Evolutionary conservation across 2,113 vertebrate species (phyloP), one percentile per base, ranked within the genome.

Genomic region (Lampris megalopsis): DNA sequence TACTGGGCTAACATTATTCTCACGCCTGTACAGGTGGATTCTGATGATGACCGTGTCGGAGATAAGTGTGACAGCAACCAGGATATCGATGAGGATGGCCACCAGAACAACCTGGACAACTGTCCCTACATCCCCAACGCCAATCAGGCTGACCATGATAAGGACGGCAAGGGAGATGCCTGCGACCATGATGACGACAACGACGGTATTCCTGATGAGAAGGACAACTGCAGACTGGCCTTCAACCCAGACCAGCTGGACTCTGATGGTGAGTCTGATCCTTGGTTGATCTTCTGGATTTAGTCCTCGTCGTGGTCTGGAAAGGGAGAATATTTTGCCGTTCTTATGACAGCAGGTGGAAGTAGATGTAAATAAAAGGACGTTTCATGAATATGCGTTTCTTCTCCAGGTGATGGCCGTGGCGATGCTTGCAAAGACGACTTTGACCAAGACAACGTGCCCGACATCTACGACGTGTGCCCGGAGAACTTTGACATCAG

Each of bases 61-160:
- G 98, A 99, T 73, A 93, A 96, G 54, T 99, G 98, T 41, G 98
- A 99, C 92, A 98, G 94, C 86, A 99, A 99, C 86, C 96, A 99
- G 88, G 98, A 99, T 80, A 99, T 99, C n/a, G 98, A 99, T 76
- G 98, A 99, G 85, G 98, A 99, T 4, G 98, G 98, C 58, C 98
- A 99, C 91, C 98, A 99, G 91, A 99, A 99, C 94, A 99, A 99
- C 74, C 92, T 99, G 86, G 98, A 99, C 94, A 99, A 99, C 88
- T 99, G 98, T 63, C 98, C 98, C 2, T 99, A 99, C 56, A 97
- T 99, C 78, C 95, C 98, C 43, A 99, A 99, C 8, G 95, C 98
- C 71, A 99, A 99, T 91, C 98, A 99, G 89, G 98, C 96, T 9
- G 98, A 99, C 87, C 98, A 99, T 1, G 98, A 99, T 77, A 98